These are phyloP conservation scores for Dromaius novaehollandiae DNA, from an alignment of 2,113 vertebrate species.

Conservation along the genomic window DNA sequence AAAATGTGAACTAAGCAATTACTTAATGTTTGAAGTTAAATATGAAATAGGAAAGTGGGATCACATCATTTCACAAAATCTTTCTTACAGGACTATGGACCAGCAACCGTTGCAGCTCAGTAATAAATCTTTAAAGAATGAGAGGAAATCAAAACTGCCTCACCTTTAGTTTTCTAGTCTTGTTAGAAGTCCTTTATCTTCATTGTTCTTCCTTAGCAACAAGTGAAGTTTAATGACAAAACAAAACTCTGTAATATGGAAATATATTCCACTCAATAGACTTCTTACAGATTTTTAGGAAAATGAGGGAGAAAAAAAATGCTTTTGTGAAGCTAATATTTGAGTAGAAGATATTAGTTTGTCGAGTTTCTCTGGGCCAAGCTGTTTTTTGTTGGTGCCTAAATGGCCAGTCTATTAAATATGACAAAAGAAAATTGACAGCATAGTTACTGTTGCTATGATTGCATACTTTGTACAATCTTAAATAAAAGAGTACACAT, in stretches of 20 bases:
- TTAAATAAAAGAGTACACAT: constrained; percentile 44
- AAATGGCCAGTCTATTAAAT: constrained; percentile 48
- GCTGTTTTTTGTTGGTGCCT: constrained; percentile 27
- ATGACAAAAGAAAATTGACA: constrained; percentile 58
- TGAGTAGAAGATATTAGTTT: not conserved
- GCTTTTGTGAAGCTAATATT: not conserved
- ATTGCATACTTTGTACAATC: constrained; percentile 36
- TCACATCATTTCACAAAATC: not conserved
- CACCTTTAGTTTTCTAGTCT: constrained; percentile 19
- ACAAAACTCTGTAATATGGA: not conserved
- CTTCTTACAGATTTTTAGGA: not conserved
- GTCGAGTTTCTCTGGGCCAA: not conserved
- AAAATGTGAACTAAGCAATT: not conserved
- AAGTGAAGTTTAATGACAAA: constrained; percentile 32
- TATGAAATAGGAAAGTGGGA: not conserved
- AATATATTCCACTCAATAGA: not conserved
- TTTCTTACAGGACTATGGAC: not conserved
- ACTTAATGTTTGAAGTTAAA: constrained; percentile 2
- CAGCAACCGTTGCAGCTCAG: not conserved
- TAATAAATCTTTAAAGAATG: constrained; percentile 2
- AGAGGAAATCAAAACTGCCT: constrained; percentile 40
- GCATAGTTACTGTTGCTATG: constrained; percentile 65
- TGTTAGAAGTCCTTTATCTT: constrained; percentile 48
- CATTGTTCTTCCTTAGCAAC: constrained; percentile 40
- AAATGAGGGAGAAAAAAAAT: not conserved